A percentile compares a stretch with the other conserved stretches of the same genome.
phyloP scores from a whole-genome alignment of 2,888 invertebrate genomes.

The Mayetiola destructor region DNA sequence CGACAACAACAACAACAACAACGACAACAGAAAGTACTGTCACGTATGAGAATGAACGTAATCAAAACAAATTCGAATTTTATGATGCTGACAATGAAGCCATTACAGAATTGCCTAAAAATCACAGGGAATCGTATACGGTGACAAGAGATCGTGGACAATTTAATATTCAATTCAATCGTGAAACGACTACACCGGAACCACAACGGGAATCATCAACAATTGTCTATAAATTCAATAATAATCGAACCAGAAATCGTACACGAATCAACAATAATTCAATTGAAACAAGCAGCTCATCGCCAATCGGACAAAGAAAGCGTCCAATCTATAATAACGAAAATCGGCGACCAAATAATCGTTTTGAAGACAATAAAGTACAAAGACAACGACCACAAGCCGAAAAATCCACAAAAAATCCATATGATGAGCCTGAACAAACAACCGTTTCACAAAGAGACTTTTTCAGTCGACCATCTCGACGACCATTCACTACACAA shows the following conservation, averaged over 20 bases:
- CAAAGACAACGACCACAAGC: not conserved
- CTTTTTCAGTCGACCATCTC: not conserved
- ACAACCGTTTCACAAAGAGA: not conserved
- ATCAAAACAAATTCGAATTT: not conserved
- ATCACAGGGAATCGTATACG: not conserved
- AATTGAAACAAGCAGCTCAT: not conserved
- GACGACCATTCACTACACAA: conserved; percentile 3
- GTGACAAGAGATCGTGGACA: not conserved
- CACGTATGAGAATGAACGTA: not conserved
- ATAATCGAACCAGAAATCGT: not conserved
- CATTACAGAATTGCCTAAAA: not conserved
- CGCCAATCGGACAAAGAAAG: not conserved
- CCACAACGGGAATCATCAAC: conserved; percentile 1
- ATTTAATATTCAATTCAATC: not conserved
- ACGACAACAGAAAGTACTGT: not conserved
- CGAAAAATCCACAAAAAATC: not conserved
- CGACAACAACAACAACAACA: conserved; percentile 13
- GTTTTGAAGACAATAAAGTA: conserved; percentile 1
- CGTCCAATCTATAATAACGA: not conserved
- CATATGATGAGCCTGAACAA: not conserved
- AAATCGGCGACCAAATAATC: conserved; percentile 2
- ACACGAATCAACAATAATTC: not conserved
- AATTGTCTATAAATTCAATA: not conserved
- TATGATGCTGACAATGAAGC: not conserved
- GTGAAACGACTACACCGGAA: not conserved